phyloP scores from a whole-genome alignment of 2,797 vertebrate genomes.

The Varecia variegata region DNA sequence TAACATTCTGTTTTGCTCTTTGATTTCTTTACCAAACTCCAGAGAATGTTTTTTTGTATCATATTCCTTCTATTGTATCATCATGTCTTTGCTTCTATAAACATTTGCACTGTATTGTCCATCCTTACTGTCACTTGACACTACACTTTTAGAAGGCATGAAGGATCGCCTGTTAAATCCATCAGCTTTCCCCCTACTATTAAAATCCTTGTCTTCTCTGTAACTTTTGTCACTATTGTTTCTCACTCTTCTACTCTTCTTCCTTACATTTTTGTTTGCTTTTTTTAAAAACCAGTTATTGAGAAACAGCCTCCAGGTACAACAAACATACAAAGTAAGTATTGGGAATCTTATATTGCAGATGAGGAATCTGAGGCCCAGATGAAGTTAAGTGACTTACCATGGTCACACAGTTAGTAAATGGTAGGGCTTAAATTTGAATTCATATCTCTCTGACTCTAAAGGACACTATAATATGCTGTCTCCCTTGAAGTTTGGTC shows the following conservation, averaged over 20 bases:
- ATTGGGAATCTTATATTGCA: background rate
- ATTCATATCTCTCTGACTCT: background rate
- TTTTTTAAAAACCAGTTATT: background rate
- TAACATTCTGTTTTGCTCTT: background rate
- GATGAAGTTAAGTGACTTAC: background rate
- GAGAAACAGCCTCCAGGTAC: background rate
- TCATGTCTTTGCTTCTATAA: background rate
- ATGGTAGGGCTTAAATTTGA: background rate
- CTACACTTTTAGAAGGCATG: constrained; percentile 2
- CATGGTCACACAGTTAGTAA: background rate
- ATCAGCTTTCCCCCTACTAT: constrained; percentile 3
- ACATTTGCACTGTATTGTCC: background rate
- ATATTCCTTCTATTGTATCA: background rate
- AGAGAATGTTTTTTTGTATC: background rate
- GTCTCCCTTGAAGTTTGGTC: background rate
- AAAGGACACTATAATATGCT: background rate
- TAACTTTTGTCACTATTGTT: background rate
- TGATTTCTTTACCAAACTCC: constrained; percentile 29
- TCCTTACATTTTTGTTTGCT: background rate
- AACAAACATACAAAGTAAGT: background rate
- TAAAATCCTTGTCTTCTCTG: background rate
- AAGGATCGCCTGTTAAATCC: background rate
- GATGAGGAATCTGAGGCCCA: background rate
- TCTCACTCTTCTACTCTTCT: background rate
- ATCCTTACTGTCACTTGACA: background rate